phyloP scores from a whole-genome alignment of 2,113 vertebrate genomes.

The Sciurus niger region DNA sequence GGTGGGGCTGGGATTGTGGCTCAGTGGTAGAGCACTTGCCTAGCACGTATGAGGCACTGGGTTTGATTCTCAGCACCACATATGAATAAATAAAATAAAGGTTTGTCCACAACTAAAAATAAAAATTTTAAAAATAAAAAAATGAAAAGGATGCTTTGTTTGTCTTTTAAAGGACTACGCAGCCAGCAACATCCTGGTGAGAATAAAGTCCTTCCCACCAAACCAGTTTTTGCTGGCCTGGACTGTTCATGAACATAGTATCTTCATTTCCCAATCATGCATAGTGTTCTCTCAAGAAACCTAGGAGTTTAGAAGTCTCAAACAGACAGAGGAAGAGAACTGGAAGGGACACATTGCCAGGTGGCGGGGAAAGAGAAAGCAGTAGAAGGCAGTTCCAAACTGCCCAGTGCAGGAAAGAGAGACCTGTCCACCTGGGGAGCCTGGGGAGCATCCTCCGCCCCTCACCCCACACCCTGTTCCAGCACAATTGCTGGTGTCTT shows the following conservation, averaged over 20 bases:
- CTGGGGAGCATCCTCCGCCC: too few relatives aligned
- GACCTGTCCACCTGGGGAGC: not conserved
- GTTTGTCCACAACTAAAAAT: too few relatives aligned
- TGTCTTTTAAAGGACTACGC: not conserved
- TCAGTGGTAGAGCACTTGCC: too few relatives aligned
- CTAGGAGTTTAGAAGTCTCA: not conserved
- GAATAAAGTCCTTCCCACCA: not conserved
- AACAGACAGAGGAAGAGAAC: not conserved
- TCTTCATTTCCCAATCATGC: conserved; percentile 42
- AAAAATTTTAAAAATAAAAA: too few relatives aligned
- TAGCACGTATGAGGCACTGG: too few relatives aligned
- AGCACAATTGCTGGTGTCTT: not conserved
- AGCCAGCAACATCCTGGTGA: not conserved
- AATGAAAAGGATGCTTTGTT: not conserved
- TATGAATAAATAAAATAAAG: too few relatives aligned
- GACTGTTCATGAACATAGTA: not conserved
- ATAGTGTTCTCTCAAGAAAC: conserved; percentile 52
- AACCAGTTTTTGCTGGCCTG: conserved; percentile 5
- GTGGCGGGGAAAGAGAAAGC: not conserved
- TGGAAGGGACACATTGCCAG: not conserved
- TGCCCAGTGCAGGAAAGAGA: accelerated
- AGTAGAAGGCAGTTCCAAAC: not conserved
- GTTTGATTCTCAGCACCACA: too few relatives aligned
- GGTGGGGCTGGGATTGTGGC: too few relatives aligned
- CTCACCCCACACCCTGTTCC: not conserved